A percentile compares a stretch with the other conserved stretches of the same genome.
Evolutionary conservation across 2,888 invertebrate genomes (phyloP).

Genomic region (Dynastes hyllus): DNA sequence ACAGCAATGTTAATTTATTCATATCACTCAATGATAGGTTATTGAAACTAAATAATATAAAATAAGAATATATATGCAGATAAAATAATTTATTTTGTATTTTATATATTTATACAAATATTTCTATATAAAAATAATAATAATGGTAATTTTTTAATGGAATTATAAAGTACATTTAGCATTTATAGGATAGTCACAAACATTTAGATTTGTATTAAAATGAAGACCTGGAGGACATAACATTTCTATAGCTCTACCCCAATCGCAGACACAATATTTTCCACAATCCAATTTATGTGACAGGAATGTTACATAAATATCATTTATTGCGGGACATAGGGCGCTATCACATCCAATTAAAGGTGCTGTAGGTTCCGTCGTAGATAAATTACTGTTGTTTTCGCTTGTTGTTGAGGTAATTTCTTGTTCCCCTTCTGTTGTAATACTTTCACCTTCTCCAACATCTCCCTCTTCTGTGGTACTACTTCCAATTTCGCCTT

Average conservation of each 20-base stretch:
- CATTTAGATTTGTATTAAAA: conserved; percentile 29
- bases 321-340: conserved; percentile 22
- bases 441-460: background rate
- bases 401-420: background rate
- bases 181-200: conserved; percentile 23
- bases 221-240: conserved; percentile 38
- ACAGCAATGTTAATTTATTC: too few relatives aligned
- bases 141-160: too few relatives aligned
- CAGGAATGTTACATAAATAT: conserved; percentile 18
- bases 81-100: too few relatives aligned
- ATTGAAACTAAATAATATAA: too few relatives aligned
- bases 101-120: too few relatives aligned
- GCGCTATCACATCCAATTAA: conserved; percentile 6
- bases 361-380: background rate
- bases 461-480: too few relatives aligned
- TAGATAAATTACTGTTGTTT: background rate
- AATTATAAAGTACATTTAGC: conserved; percentile 13
- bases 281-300: conserved; percentile 18
- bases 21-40: too few relatives aligned
- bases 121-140: too few relatives aligned
- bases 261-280: conserved; percentile 42
- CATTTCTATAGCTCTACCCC: conserved; percentile 35
- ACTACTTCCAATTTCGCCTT: too few relatives aligned
- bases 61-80: too few relatives aligned
- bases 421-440: background rate